Conservation (phyloP, 2,888 invertebrate genomes). For the Meta bourneti region DNA sequence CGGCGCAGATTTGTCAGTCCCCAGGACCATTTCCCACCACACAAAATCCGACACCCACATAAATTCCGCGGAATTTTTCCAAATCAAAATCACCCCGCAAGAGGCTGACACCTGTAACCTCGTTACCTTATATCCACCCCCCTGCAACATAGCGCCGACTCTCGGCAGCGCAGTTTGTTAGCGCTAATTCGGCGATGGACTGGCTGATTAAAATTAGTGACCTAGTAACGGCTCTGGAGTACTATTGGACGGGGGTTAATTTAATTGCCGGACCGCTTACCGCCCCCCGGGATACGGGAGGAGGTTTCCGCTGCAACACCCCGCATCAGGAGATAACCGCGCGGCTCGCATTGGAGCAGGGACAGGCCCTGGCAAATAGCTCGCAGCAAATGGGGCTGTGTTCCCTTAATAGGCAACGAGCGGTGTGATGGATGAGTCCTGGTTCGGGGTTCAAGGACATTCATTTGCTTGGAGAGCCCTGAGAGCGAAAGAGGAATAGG, state of each 20-base stretch:
- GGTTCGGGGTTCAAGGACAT: too few species aligned
- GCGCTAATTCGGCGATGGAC: neutral
- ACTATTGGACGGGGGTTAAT: conserved; percentile 11
- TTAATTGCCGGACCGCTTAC: conserved; percentile 30
- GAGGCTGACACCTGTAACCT: neutral
- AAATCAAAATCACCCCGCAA: neutral
- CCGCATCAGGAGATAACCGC: neutral
- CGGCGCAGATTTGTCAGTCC: too few species aligned
- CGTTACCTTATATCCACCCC: neutral
- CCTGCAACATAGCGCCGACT: neutral
- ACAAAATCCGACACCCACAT: neutral
- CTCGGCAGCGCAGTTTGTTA: neutral
- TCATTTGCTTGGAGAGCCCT: too few species aligned
- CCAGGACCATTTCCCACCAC: neutral
- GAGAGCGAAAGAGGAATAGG: too few species aligned
- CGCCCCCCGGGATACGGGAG: neutral
- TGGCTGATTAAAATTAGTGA: conserved; percentile 33
- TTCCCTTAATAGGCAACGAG: too few species aligned
- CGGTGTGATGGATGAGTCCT: too few species aligned
- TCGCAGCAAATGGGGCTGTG: neutral
- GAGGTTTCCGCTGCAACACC: neutral
- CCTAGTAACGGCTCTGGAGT: neutral
- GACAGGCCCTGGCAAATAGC: neutral
- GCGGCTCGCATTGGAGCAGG: neutral
- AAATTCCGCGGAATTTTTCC: neutral